A percentile compares a stretch with the other conserved stretches of the same genome.
These are phyloP conservation scores for Phortica magna DNA, from an alignment of 2,888 invertebrate genomes.

Conservation along the genomic window DNA sequence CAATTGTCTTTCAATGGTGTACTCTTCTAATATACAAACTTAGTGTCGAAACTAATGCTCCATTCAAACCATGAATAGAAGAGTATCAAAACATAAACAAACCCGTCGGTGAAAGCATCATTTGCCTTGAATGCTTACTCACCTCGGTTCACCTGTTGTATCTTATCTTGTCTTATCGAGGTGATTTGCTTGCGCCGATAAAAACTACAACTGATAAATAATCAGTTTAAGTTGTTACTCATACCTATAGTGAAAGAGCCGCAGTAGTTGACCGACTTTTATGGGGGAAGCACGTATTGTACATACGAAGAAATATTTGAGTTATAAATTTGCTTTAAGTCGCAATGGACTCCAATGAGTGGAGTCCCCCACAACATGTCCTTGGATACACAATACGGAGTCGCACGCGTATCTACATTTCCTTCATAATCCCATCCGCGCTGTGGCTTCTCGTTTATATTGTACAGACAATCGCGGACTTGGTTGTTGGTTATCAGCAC, in stretches of 20 bases:
- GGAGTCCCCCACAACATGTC: constrained; percentile 70
- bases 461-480: constrained; percentile 83
- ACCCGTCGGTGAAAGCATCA: too few species aligned
- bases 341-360: constrained; percentile 65
- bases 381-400: constrained; percentile 74
- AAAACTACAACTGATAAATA: too few species aligned
- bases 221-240: constrained; percentile 51
- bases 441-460: constrained; percentile 83
- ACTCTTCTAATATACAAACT: too few species aligned
- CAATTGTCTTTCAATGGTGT: too few species aligned
- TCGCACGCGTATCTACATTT: constrained; percentile 75
- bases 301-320: neutral
- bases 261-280: constrained; percentile 56
- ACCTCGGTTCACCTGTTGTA: too few species aligned
- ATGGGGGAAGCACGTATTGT: constrained; percentile 39
- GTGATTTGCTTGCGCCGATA: too few species aligned
- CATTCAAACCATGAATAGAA: neutral
- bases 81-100: too few species aligned
- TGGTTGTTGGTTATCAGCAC: constrained; percentile 83
- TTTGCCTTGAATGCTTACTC: too few species aligned
- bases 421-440: constrained; percentile 80
- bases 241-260: constrained; percentile 41
- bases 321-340: constrained; percentile 23
- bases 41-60: neutral
- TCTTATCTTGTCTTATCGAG: too few species aligned